Conservation (phyloP, 2,797 vertebrate species). For the Cichlasoma orientale region DNA sequence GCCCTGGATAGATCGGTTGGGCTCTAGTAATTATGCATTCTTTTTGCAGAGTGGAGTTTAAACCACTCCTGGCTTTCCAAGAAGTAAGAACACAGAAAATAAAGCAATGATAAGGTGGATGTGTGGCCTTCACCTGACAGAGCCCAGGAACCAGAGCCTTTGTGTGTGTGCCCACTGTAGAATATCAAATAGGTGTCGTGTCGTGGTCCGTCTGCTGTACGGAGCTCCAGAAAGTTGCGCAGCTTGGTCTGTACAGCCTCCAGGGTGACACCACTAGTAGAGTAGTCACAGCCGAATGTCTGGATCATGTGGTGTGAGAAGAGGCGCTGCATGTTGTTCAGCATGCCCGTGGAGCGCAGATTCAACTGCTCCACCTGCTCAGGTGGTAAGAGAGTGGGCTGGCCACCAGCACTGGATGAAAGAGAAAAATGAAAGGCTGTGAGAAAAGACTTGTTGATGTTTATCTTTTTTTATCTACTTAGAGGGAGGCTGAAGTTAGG, state of each 20-base stretch:
- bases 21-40: neutral
- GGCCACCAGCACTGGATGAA: conserved; percentile 86
- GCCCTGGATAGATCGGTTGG: neutral
- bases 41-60: neutral
- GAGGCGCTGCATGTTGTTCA: conserved; percentile 93
- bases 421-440: neutral
- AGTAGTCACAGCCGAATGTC: conserved; percentile 96
- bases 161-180: conserved; percentile 95
- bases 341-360: conserved; percentile 91
- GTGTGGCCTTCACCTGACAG: conserved; percentile 86
- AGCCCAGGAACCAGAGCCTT: conserved; percentile 90
- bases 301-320: conserved; percentile 98
- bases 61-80: neutral
- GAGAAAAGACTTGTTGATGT: neutral
- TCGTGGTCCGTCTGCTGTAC: conserved; percentile 93
- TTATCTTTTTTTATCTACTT: conserved; percentile 8
- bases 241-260: conserved; percentile 90
- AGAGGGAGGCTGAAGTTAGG: conserved; percentile 9
- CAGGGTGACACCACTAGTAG: conserved; percentile 90
- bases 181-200: conserved; percentile 96
- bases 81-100: fast-evolving
- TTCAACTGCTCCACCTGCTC: conserved; percentile 93
- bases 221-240: conserved; percentile 91
- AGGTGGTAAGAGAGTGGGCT: conserved; percentile 89
- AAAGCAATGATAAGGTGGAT: neutral